Percentiles rank a stretch among this genome's conserved stretches.
Evolutionary conservation across 2,797 vertebrate genomes (phyloP).

Genomic region (Etheostoma nigrum): DNA sequence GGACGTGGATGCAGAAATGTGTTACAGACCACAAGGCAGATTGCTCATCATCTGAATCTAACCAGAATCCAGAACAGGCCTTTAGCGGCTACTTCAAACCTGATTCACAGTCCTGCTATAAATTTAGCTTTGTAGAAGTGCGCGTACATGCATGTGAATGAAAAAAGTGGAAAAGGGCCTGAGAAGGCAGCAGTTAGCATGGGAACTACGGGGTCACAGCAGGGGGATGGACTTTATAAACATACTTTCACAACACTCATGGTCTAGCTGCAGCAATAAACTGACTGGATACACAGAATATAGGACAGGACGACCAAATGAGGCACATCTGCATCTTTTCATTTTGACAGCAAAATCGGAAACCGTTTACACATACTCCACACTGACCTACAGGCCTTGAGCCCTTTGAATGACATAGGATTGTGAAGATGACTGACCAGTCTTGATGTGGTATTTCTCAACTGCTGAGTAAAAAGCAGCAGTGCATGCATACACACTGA

Average conservation of each 20-base stretch:
- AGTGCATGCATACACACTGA: slow-evolving; percentile 21
- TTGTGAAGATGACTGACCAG: slow-evolving; percentile 37
- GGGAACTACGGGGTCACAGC: slow-evolving; percentile 80
- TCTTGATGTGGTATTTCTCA: slow-evolving; percentile 50
- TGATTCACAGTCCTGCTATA: slow-evolving; percentile 41
- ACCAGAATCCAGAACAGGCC: slow-evolving; percentile 45
- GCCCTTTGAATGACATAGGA: slow-evolving; percentile 38
- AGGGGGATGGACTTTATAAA: slow-evolving; percentile 80
- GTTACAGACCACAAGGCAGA: slow-evolving; percentile 25
- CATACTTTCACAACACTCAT: slow-evolving; percentile 70
- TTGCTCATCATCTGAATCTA: slow-evolving; percentile 44
- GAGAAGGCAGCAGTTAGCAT: slow-evolving; percentile 81
- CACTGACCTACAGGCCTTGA: slow-evolving; percentile 39
- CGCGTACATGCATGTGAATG: slow-evolving; percentile 34
- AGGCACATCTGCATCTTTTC: slow-evolving; percentile 52
- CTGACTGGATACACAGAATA: slow-evolving; percentile 25
- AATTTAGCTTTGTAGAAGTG: slow-evolving; percentile 53
- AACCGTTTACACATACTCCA: slow-evolving; percentile 10
- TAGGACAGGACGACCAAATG: slow-evolving; percentile 24
- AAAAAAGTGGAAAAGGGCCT: slow-evolving; percentile 63
- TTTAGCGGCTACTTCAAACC: slow-evolving; percentile 33
- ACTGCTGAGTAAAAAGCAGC: slow-evolving; percentile 38
- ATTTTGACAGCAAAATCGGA: slow-evolving; percentile 45
- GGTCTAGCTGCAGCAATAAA: slow-evolving; percentile 50
- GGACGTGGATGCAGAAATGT: slow-evolving; percentile 26